These are phyloP conservation scores for Unio pictorum DNA, from an alignment of 2,888 invertebrate genomes.

Conservation along the genomic window DNA sequence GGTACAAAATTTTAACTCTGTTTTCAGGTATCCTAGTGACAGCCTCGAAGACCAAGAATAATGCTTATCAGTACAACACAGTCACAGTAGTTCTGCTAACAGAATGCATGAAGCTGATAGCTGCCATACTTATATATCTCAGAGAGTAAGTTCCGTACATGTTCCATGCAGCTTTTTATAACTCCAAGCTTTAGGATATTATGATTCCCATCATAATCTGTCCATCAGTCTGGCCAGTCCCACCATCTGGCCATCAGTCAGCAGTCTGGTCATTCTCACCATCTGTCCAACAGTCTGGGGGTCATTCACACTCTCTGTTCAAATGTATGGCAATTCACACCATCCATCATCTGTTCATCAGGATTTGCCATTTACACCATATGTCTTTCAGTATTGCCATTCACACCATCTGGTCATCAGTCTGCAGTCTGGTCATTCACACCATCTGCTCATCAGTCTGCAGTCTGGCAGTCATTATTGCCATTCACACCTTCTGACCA, in stretches of 20 bases:
- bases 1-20: not conserved
- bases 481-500: too few species aligned
- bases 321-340: too few species aligned
- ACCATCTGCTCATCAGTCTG: not conserved
- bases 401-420: too few species aligned
- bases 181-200: not conserved
- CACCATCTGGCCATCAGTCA: not conserved
- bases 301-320: too few species aligned
- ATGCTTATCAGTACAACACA: constrained; percentile 87
- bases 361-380: too few species aligned
- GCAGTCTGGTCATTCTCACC: not conserved
- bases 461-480: too few species aligned
- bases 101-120: constrained; percentile 86
- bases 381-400: too few species aligned
- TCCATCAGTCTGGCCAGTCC: not conserved
- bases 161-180: not conserved
- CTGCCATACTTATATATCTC: constrained; percentile 79
- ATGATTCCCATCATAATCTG: not conserved
- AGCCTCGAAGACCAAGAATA: constrained; percentile 86
- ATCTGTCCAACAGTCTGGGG: too few species aligned
- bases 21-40: constrained; percentile 90
- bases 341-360: too few species aligned
- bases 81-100: constrained; percentile 87
- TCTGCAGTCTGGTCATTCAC: too few species aligned
- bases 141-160: constrained; percentile 67